A percentile compares a stretch with the other conserved stretches of the same genome.
Conservation (phyloP, 2,113 vertebrate species). For the Gallinago paraguaiae region DNA sequence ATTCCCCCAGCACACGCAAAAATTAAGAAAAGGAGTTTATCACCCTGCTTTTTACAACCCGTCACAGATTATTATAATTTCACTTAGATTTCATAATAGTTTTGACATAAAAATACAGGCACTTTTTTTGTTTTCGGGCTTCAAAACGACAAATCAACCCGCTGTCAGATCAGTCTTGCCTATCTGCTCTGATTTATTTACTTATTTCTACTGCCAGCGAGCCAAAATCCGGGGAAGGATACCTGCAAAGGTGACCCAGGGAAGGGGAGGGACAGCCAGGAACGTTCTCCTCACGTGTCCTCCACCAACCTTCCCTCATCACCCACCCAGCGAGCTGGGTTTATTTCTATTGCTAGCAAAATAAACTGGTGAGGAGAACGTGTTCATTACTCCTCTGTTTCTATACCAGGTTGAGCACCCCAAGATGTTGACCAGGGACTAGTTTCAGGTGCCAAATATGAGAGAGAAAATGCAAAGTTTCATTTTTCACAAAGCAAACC, state of each 20-base stretch:
- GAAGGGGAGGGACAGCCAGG: neutral
- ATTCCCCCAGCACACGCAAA: neutral
- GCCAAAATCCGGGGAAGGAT: neutral
- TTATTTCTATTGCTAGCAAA: rapidly evolving
- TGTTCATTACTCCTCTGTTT: neutral
- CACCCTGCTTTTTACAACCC: neutral
- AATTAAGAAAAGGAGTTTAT: neutral
- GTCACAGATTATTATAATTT: slow-evolving; percentile 37
- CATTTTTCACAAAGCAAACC: neutral
- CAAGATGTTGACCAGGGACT: neutral
- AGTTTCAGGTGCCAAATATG: neutral
- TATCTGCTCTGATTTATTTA: slow-evolving; percentile 14
- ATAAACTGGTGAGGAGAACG: neutral
- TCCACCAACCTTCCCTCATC: neutral
- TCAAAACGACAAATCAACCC: slow-evolving; percentile 30
- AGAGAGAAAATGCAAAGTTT: neutral
- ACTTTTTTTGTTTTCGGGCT: neutral
- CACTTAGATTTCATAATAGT: slow-evolving; percentile 30
- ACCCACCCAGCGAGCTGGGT: neutral
- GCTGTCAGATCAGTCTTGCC: slow-evolving; percentile 8
- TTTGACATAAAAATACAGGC: slow-evolving; percentile 36
- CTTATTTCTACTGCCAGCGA: neutral
- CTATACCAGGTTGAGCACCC: neutral
- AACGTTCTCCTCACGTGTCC: neutral
- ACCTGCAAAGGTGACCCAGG: neutral